Conservation (phyloP, 2,797 vertebrate species). For the Danionella dracula region DNA sequence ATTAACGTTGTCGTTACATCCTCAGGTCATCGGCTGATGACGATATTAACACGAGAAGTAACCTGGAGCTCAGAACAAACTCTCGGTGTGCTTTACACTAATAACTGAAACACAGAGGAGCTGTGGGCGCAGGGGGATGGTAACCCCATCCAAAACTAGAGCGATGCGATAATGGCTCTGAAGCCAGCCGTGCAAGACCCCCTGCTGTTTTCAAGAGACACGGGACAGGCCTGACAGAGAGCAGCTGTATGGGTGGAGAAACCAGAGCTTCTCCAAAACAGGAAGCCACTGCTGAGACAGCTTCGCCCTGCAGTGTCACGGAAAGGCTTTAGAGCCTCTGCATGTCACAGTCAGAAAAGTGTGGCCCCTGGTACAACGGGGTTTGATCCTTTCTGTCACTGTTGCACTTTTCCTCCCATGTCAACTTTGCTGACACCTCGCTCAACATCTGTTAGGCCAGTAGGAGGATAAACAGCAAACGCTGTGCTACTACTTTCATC, state of each 20-base stretch:
- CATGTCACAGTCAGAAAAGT: background rate
- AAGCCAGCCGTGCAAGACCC: constrained; percentile 39
- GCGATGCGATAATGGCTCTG: constrained; percentile 58
- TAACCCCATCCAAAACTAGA: constrained; percentile 49
- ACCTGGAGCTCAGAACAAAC: background rate
- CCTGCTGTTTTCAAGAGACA: constrained; percentile 49
- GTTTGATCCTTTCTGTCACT: background rate
- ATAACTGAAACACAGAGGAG: background rate
- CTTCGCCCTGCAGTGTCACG: background rate
- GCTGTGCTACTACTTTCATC: constrained; percentile 53
- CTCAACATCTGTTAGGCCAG: constrained; percentile 38
- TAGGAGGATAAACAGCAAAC: constrained; percentile 37
- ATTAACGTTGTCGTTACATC: too few relatives aligned
- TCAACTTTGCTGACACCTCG: constrained; percentile 24
- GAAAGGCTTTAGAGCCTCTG: background rate
- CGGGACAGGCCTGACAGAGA: constrained; percentile 50
- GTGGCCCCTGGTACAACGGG: background rate
- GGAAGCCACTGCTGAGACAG: constrained; percentile 7
- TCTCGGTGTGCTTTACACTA: background rate
- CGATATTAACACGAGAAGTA: background rate
- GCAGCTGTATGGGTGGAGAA: constrained; percentile 48
- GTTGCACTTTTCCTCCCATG: constrained; percentile 16
- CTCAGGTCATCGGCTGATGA: too few relatives aligned
- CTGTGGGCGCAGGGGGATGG: constrained; percentile 41
- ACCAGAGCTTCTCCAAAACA: constrained; percentile 15